phyloP scores from a whole-genome alignment of 1,140 invertebrate species.

The Coenobita brevimanus region DNA sequence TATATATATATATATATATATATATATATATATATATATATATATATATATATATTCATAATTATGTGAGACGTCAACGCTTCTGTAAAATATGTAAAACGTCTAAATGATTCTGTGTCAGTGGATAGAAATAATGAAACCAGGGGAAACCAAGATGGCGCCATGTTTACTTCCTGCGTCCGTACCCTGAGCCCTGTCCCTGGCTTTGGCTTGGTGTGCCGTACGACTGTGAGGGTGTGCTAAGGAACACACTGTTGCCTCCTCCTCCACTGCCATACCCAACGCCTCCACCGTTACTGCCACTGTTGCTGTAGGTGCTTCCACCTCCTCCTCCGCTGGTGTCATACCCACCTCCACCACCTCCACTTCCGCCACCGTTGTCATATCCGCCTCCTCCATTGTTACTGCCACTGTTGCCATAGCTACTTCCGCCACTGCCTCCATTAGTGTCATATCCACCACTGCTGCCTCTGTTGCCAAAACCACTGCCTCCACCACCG shows the following conservation, averaged over 20 bases:
- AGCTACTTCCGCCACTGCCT: neutral
- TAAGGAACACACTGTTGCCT: neutral
- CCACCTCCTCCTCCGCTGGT: neutral
- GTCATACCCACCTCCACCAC: neutral
- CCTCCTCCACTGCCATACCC: no score
- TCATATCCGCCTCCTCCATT: neutral
- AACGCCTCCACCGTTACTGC: neutral
- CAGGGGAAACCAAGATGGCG: neutral
- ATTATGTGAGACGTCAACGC: no score
- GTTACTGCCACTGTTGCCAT: neutral
- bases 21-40: no score
- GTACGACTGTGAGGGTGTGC: neutral
- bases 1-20: no score
- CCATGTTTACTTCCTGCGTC: neutral
- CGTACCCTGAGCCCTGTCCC: neutral
- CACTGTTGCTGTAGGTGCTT: neutral
- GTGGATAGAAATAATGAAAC: neutral
- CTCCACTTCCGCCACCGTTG: neutral
- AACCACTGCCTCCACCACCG: neutral
- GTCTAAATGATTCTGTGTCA: neutral
- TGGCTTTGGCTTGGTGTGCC: no score
- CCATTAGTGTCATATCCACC: conserved; percentile 11
- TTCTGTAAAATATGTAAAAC: neutral
- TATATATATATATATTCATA: no score
- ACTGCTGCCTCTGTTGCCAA: neutral